Percentiles rank a stretch among this genome's conserved stretches.
Conservation (phyloP, 2,888 invertebrate genomes). For the Caenorhabditis panamensis region DNA sequence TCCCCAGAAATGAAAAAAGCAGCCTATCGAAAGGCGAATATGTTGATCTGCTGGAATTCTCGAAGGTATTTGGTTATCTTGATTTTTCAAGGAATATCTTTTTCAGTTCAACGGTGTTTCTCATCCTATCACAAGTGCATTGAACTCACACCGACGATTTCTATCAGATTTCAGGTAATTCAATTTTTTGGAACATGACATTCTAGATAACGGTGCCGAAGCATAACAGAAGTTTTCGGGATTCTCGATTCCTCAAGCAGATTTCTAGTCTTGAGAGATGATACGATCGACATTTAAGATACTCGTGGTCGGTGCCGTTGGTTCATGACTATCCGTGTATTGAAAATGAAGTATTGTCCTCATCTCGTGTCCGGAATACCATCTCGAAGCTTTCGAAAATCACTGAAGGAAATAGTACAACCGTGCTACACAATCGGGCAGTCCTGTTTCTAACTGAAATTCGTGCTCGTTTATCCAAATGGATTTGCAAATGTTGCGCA, state of each 20-base stretch:
- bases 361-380: slow-evolving; percentile 42
- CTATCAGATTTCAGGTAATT: slow-evolving; percentile 68
- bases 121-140: slow-evolving; percentile 47
- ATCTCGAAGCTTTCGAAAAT: slow-evolving; percentile 13
- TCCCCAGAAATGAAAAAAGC: slow-evolving; percentile 39
- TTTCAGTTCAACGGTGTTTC: slow-evolving; percentile 66
- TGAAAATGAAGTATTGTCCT: slow-evolving; percentile 66
- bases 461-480: slow-evolving; percentile 70
- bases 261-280: no score
- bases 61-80: slow-evolving; percentile 52
- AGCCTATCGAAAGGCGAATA: slow-evolving; percentile 45
- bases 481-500: slow-evolving; percentile 74
- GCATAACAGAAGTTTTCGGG: no score
- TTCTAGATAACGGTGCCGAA: no score
- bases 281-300: slow-evolving; percentile 30
- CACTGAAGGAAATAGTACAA: neutral
- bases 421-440: slow-evolving; percentile 28
- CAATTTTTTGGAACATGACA: neutral
- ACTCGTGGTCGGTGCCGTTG: slow-evolving; percentile 70
- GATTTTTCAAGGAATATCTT: neutral
- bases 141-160: slow-evolving; percentile 48
- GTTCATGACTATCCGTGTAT: slow-evolving; percentile 71
- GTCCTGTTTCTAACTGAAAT: slow-evolving; percentile 69
- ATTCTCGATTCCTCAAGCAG: no score
- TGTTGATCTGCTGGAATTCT: slow-evolving; percentile 69